phyloP scores from a whole-genome alignment of 1,140 invertebrate genomes.

The Limonius californicus region DNA sequence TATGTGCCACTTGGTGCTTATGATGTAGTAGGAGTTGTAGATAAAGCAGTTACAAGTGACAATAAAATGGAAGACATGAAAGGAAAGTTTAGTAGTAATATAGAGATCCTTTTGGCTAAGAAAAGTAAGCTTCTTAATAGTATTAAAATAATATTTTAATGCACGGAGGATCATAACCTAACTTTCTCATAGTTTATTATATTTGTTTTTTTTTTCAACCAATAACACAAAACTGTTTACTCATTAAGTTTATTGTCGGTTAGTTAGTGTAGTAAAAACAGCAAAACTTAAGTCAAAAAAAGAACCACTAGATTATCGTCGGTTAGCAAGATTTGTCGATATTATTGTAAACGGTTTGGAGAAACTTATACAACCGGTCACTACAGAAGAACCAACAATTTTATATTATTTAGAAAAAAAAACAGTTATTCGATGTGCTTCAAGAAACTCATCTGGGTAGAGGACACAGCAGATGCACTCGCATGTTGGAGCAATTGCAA shows the following conservation, averaged over 20 bases:
- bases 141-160: too few relatives aligned
- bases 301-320: constrained; percentile 11
- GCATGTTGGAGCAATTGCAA: constrained; percentile 23
- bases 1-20: too few relatives aligned
- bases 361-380: constrained; percentile 29
- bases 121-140: too few relatives aligned
- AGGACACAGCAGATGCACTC: constrained; percentile 24
- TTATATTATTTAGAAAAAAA: constrained; percentile 30
- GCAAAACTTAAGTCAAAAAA: neutral
- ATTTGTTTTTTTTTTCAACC: neutral
- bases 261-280: neutral
- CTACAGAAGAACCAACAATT: constrained; percentile 22
- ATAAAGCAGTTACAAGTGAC: too few relatives aligned
- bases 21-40: too few relatives aligned
- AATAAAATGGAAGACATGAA: too few relatives aligned
- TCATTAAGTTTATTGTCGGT: neutral
- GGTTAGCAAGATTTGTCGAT: constrained; percentile 19
- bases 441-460: constrained; percentile 22
- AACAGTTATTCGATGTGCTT: constrained; percentile 4
- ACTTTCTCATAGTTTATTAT: too few relatives aligned
- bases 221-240: constrained; percentile 1
- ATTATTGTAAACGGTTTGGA: constrained; percentile 19
- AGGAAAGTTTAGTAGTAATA: too few relatives aligned
- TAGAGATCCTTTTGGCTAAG: too few relatives aligned
- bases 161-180: too few relatives aligned